Evolutionary conservation across 2,113 vertebrate species (phyloP), one percentile per base, ranked within the genome.

Genomic region (Hypomesus transpacificus): DNA sequence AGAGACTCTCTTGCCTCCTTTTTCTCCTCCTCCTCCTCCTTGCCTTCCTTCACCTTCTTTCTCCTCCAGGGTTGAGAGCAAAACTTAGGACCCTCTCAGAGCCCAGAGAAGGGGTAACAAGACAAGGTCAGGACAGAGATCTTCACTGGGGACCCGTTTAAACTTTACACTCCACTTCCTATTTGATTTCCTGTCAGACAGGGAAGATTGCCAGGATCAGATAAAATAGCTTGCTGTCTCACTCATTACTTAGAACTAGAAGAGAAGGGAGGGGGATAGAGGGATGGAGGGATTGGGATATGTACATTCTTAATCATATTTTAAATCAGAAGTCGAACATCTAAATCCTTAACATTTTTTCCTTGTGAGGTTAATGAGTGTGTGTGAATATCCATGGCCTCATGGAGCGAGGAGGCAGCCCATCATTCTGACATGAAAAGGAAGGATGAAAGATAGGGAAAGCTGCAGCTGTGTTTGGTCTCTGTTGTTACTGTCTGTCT

Each of bases 151-250:
- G 64, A 77, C 54, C 0, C 52, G 71, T 56, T 61, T 61, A 28
- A 73, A 59, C 14, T 9, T 74, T 65, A 82, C 74, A 71, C 31
- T 28, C 53, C 39, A 71, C 39, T 46, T 80, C 75, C 71, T 57
- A 50, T 79, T 77, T 82, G 77, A 82, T 78, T 79, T 85, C 74
- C 77, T 84, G 82, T 79, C 80, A 74, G 56, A 66, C 8, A 51
- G 24, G 20, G 14, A 71, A 73, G 81, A 83, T 75, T 18, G 64
- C 64, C 71, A 31, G 65, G 75, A 78, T 83, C 74, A 63, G 46
- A 46, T 46, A 1, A 46, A 46, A 46, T 46, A 13, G 39, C 39
- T 7, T 1, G 39, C 39, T n/a, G 2, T 11, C 39, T 46, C 39
- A 46, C 39, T 46, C 39, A 46, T 46, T 46, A 46, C 39, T 8